phyloP scores from a whole-genome alignment of 2,797 vertebrate genomes.

The Synaphobranchus kaupii region DNA sequence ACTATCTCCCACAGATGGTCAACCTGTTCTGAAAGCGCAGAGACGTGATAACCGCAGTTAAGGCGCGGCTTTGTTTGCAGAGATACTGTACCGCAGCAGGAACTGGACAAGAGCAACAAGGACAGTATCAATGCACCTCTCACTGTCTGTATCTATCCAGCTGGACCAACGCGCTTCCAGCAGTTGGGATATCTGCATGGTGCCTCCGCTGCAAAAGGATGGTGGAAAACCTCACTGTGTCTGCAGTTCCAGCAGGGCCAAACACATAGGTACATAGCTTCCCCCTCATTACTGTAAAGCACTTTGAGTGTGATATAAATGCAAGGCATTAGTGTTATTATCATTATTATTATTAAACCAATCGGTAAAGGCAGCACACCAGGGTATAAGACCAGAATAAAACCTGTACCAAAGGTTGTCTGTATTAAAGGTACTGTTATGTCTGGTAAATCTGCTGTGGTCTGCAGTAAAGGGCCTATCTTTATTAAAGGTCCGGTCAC shows the following conservation, averaged over 20 bases:
- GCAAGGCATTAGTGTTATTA: too few relatives aligned
- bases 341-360: neutral
- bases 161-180: neutral
- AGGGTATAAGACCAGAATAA: neutral
- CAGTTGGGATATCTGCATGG: neutral
- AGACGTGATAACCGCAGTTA: neutral
- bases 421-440: neutral
- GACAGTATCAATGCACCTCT: neutral
- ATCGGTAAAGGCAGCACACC: neutral
- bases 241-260: neutral
- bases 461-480: neutral
- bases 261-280: neutral
- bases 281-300: too few relatives aligned
- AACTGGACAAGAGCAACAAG: neutral
- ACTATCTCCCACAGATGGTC: neutral
- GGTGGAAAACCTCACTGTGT: neutral
- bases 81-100: neutral
- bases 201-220: neutral
- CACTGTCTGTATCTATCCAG: neutral
- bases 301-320: too few relatives aligned
- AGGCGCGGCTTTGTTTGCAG: neutral
- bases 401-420: neutral
- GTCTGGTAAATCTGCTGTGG: neutral
- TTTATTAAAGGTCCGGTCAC: neutral
- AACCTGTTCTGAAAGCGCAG: neutral